Conservation (phyloP, 2,888 invertebrate genomes). For the Phyllotreta cruciferae region DNA sequence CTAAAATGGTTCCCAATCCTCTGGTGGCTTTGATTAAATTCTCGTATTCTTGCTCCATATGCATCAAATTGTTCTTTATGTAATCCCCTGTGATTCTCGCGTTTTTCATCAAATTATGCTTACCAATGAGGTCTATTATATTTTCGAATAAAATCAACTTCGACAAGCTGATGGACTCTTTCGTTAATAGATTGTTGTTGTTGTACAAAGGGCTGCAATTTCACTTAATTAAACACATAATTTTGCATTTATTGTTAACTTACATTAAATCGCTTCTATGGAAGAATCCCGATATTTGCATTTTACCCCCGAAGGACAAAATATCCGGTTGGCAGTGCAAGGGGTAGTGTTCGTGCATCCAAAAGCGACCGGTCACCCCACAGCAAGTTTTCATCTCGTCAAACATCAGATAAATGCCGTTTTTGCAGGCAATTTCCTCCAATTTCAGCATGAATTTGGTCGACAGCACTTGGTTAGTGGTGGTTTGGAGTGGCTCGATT, state of each 20-base stretch:
- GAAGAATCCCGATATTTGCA: slow-evolving; percentile 96
- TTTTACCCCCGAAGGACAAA: slow-evolving; percentile 97
- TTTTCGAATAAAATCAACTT: slow-evolving; percentile 89
- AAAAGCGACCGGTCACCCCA: slow-evolving; percentile 97
- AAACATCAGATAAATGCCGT: slow-evolving; percentile 81
- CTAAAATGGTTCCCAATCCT: slow-evolving; percentile 88
- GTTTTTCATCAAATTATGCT: slow-evolving; percentile 77
- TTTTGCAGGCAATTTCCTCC: slow-evolving; percentile 79
- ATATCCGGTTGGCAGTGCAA: slow-evolving; percentile 87
- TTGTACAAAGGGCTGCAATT: slow-evolving; percentile 79
- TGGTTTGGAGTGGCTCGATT: slow-evolving; percentile 95
- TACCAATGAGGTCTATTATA: slow-evolving; percentile 81
- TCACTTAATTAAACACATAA: slow-evolving; percentile 29
- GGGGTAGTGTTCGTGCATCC: slow-evolving; percentile 93
- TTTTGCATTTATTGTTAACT: background rate
- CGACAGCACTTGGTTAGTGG: slow-evolving; percentile 89
- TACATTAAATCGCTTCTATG: slow-evolving; percentile 77
- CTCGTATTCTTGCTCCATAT: slow-evolving; percentile 74
- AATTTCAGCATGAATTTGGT: slow-evolving; percentile 86
- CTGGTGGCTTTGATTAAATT: slow-evolving; percentile 77
- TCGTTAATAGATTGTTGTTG: slow-evolving; percentile 97
- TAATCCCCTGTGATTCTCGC: slow-evolving; percentile 75
- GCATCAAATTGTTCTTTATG: slow-evolving; percentile 68
- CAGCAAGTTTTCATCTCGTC: slow-evolving; percentile 99
- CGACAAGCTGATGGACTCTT: slow-evolving; percentile 87